These are phyloP conservation scores for Ptilodon capucinus DNA, from an alignment of 2,888 invertebrate genomes.

Conservation along the genomic window DNA sequence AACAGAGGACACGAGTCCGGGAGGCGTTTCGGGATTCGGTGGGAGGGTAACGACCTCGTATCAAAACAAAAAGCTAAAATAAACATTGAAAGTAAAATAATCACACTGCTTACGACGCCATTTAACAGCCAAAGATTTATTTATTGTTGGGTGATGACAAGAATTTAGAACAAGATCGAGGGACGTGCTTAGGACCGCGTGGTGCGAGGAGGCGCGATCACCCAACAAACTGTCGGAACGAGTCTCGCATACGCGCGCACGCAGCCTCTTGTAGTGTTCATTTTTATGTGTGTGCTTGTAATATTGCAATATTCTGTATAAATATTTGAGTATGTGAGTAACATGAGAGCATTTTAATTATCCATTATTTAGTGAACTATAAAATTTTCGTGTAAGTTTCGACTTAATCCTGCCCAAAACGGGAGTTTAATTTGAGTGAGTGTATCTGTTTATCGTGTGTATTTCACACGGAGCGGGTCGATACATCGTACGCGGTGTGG, in stretches of 20 bases:
- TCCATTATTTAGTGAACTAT: too few relatives aligned
- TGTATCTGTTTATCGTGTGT: not conserved
- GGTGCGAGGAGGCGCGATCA: slow-evolving; percentile 66
- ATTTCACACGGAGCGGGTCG: not conserved
- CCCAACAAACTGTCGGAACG: slow-evolving; percentile 67
- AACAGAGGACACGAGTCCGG: slow-evolving; percentile 78
- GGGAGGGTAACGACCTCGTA: slow-evolving; percentile 47
- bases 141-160: slow-evolving; percentile 72
- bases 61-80: slow-evolving; percentile 64
- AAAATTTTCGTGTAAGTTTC: too few relatives aligned
- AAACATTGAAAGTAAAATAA: slow-evolving; percentile 61
- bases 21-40: slow-evolving; percentile 65
- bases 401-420: too few relatives aligned
- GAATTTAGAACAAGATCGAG: slow-evolving; percentile 40
- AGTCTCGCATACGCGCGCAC: slow-evolving; percentile 72
- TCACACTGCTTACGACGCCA: slow-evolving; percentile 79
- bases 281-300: too few relatives aligned
- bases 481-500: not conserved
- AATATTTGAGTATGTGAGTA: not conserved
- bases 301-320: not conserved
- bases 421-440: not conserved
- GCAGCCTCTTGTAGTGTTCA: slow-evolving; percentile 9
- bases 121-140: slow-evolving; percentile 64
- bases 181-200: slow-evolving; percentile 60
- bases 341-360: too few relatives aligned